phyloP scores from a whole-genome alignment of 2,888 invertebrate genomes.

The Rhodophaea formosa region DNA sequence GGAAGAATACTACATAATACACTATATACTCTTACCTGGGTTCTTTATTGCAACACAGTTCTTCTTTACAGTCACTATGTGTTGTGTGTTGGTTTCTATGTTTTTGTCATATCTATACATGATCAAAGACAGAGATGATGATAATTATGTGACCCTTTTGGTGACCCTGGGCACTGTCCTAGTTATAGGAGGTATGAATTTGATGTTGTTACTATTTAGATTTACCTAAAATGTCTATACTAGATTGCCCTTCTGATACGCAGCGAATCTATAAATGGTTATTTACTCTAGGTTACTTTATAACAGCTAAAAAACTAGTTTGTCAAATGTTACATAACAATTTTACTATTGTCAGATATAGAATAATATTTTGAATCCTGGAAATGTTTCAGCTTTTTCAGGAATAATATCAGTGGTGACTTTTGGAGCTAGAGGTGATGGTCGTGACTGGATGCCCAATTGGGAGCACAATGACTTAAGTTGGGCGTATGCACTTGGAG shows the following conservation, averaged over 20 bases:
- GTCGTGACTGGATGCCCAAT: conserved; percentile 97
- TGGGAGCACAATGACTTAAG: conserved; percentile 97
- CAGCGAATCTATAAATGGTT: too few species aligned
- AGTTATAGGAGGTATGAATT: conserved; percentile 83
- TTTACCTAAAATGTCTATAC: too few species aligned
- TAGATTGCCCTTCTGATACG: too few species aligned
- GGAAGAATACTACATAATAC: conserved; percentile 97
- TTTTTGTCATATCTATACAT: conserved; percentile 88
- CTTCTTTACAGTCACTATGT: conserved; percentile 94
- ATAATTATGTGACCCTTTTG: conserved; percentile 87
- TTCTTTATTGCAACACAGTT: conserved; percentile 97
- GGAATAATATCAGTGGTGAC: conserved; percentile 92
- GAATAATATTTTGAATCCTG: neutral
- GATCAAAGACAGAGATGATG: conserved; percentile 87
- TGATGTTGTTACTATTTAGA: too few species aligned
- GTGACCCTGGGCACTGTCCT: conserved; percentile 88
- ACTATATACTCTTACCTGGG: conserved; percentile 92
- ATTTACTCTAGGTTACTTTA: too few species aligned
- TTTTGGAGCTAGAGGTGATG: conserved; percentile 95
- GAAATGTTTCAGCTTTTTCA: conserved; percentile 83
- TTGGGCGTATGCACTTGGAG: conserved; percentile 95
- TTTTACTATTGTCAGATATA: neutral
- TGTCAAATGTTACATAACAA: neutral
- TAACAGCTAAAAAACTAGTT: neutral
- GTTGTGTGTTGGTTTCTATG: conserved; percentile 88